phyloP scores from a whole-genome alignment of 2,113 vertebrate species.

The Oxygymnocypris stewartii region DNA sequence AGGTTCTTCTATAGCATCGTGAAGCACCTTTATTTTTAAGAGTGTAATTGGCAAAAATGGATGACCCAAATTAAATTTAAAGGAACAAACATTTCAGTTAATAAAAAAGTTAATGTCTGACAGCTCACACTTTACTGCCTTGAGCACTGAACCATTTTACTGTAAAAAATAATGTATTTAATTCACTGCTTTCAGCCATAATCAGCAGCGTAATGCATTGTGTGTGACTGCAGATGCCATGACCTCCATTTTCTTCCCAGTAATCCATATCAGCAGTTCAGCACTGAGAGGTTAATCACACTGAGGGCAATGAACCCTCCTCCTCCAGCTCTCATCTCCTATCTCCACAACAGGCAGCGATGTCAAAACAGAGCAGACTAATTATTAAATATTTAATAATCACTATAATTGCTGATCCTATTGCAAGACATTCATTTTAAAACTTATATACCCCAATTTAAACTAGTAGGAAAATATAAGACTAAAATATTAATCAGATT shows the following conservation, averaged over 20 bases:
- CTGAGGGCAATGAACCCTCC: background rate
- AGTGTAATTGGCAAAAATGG: background rate
- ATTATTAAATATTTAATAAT: conserved; percentile 9
- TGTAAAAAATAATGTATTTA: background rate
- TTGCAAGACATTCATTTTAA: background rate
- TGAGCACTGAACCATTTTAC: background rate
- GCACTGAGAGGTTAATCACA: conserved; percentile 27
- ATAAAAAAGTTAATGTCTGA: background rate
- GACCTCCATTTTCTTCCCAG: conserved; percentile 33
- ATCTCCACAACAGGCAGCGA: background rate
- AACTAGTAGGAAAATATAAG: background rate
- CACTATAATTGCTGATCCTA: background rate
- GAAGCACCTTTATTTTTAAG: too few relatives aligned
- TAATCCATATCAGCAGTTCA: conserved; percentile 1
- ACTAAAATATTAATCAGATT: background rate
- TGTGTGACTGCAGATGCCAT: background rate
- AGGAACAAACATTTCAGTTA: background rate
- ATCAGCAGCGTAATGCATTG: background rate
- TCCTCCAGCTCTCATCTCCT: background rate
- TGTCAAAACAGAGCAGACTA: background rate
- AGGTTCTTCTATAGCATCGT: too few relatives aligned
- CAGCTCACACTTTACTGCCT: background rate
- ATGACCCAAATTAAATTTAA: background rate
- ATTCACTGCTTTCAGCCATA: background rate
- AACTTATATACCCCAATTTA: background rate